phyloP scores from a whole-genome alignment of 53 echinoderm and acorn worm genomes.

The Actinopyga echinites region DNA sequence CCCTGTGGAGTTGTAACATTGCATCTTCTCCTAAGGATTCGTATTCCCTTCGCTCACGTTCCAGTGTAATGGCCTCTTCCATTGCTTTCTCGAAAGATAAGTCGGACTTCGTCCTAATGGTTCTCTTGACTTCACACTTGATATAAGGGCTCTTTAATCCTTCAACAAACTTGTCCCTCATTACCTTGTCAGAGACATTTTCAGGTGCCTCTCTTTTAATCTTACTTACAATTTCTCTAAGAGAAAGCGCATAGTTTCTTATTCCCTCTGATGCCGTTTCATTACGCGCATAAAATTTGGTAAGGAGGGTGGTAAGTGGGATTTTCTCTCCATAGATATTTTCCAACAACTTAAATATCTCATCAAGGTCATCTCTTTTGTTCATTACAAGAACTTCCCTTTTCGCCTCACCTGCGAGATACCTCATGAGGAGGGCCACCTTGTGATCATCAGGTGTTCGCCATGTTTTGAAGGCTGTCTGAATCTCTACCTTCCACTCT shows the following conservation, averaged over 20 bases:
- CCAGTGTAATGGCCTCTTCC: constrained; percentile 1
- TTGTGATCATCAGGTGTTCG: constrained; percentile 2
- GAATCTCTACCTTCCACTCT: constrained; percentile 10
- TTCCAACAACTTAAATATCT: neutral
- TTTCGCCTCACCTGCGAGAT: constrained; percentile 20
- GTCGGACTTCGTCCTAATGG: neutral
- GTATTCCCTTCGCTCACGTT: neutral
- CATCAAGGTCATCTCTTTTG: neutral
- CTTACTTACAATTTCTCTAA: neutral
- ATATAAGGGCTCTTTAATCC: neutral
- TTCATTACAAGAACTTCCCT: constrained; percentile 20
- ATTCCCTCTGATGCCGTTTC: neutral
- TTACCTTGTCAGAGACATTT: neutral
- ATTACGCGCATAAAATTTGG: neutral
- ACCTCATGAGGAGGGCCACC: neutral
- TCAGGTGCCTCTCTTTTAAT: neutral
- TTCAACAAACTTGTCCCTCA: too few relatives aligned
- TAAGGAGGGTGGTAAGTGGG: neutral
- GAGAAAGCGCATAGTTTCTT: neutral
- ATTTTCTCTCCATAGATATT: neutral
- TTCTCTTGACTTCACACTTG: neutral
- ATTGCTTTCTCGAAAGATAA: constrained; percentile 7
- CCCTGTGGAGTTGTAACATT: too few relatives aligned
- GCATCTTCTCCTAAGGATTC: too few relatives aligned
- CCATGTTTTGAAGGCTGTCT: constrained; percentile 32